phyloP scores from a whole-genome alignment of 2,888 invertebrate genomes.

The Platerodrilus igneus region DNA sequence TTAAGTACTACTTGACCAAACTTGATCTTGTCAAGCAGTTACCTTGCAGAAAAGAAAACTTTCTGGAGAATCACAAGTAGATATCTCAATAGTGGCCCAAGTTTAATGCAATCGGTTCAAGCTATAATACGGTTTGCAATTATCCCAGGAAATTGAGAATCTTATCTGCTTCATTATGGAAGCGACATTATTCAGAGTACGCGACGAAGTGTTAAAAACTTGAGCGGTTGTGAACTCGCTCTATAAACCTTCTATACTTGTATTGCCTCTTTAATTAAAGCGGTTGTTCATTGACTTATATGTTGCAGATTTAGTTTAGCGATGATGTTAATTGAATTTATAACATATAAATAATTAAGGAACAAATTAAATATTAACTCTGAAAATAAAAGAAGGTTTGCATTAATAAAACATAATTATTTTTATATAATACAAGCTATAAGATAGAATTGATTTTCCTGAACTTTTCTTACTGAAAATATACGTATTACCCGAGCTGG shows the following conservation, averaged over 20 bases:
- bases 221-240: conserved; percentile 20
- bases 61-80: conserved; percentile 22
- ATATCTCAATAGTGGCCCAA: conserved; percentile 33
- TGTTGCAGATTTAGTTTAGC: too few species aligned
- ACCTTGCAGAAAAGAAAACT: conserved; percentile 18
- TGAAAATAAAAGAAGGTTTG: too few species aligned
- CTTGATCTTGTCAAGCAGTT: conserved; percentile 21
- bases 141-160: conserved; percentile 41
- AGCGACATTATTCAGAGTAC: conserved; percentile 37
- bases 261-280: too few species aligned
- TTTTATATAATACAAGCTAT: too few species aligned
- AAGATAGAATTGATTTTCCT: too few species aligned
- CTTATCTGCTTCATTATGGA: conserved; percentile 40
- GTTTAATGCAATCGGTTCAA: conserved; percentile 34
- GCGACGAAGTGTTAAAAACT: conserved; percentile 32
- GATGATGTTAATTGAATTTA: too few species aligned
- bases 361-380: too few species aligned
- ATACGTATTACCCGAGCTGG: too few species aligned
- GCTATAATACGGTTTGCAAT: conserved; percentile 39
- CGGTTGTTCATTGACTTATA: too few species aligned
- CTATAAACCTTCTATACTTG: neutral
- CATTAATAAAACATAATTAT: too few species aligned
- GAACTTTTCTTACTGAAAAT: too few species aligned
- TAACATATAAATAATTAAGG: too few species aligned
- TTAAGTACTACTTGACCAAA: conserved; percentile 11